Base-by-base conservation (phyloP, 2,113 vertebrate species). In the Aldabrachelys gigantea region DNA sequence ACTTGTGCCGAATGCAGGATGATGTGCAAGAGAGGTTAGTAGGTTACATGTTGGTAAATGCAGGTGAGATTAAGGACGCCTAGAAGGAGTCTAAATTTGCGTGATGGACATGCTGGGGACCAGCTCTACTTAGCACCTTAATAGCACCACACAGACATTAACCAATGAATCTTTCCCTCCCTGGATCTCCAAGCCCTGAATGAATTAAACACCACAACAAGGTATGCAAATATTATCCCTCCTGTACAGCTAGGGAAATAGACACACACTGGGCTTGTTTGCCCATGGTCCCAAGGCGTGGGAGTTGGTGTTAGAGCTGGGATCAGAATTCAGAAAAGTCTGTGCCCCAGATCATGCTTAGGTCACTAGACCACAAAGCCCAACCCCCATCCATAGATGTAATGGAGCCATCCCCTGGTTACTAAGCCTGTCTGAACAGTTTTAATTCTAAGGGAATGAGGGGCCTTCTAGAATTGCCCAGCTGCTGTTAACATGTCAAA, bases 21-120 rank as follows among this genome's bases (percentile, higher is more conserved):
- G 82, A 90, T 52, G 44, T 38, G 54, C 52, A 89, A 92, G 54
- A 91, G 38, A 53, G 92, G 87, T 84, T 85, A 47, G 82, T 83
- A 54, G 54, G 38, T 88, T n/a, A 24, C 62, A 5, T 80, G 54
- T 87, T 76, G 92, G 9, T 24, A 95, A 93, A 87, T 17, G 24
- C 24, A 82, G 17, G 44, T 14, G 57, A 75, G 10, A 95, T 25
- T 56, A 62, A 82, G 72, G 81, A 59, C 1, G 21, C n/a, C 38
- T 75, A 41, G 69, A 41, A 41, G 2, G 57, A 83, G 54, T 69
- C 54, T 85, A 84, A 53, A n/a, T 41, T 53, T 52, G 22, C 6
- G 5, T 25, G 24, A 82, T 0, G 0, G 17, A 78, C 22, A 41
- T 4, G 12, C 47, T 89, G 82, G 38, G 91, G 95, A 91, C 69